Evolutionary conservation across 2,888 invertebrate species (phyloP), one percentile per base, ranked within the genome.

Genomic region (Lasioglossum malachurum): DNA sequence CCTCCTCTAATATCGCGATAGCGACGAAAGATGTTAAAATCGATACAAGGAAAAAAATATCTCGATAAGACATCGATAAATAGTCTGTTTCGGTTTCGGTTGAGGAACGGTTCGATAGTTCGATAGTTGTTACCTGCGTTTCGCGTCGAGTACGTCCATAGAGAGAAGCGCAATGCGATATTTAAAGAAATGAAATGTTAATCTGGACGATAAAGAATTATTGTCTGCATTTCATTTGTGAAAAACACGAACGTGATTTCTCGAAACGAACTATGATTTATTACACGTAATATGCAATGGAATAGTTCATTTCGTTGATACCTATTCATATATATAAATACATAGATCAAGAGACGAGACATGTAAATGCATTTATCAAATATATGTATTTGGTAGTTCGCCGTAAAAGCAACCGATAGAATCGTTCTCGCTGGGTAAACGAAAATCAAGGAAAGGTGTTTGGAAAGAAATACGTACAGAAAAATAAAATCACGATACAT

Each of bases 31-130:
- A 69, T 79, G 41, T 76, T 74, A 81, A 49, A 67, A 79, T 84
- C 84, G 84, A 86, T 86, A 78, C 31, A n/a, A 80, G 27, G 57
- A 5, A 46, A 53, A 84, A 76, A 53, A 31, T 80, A 53, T 84
- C 77, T 84, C 78, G 81, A 84, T 78, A 76, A 86, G 78, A 38
- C 75, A 81, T 86, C 84, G 84, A 84, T 86, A 86, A 27, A 73
- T 49, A 64, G 38, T 80, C 31, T 16, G 35, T 80, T 49, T 74
- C 73, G 69, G 35, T 80, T 49, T 74, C 73, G 69, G n/a, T 78
- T n/a, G 46, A 41, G 46, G 57, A 60, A 75, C 71, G 64, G 78
- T 81, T 81, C 78, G 78, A 31, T 31, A n/a, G 31, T 31, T 31
- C 31, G 31, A 73, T 75, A 81, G 75, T 86, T 75, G 57, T 53